phyloP scores from a whole-genome alignment of 2,113 vertebrate species.

The Lasiurus cinereus region DNA sequence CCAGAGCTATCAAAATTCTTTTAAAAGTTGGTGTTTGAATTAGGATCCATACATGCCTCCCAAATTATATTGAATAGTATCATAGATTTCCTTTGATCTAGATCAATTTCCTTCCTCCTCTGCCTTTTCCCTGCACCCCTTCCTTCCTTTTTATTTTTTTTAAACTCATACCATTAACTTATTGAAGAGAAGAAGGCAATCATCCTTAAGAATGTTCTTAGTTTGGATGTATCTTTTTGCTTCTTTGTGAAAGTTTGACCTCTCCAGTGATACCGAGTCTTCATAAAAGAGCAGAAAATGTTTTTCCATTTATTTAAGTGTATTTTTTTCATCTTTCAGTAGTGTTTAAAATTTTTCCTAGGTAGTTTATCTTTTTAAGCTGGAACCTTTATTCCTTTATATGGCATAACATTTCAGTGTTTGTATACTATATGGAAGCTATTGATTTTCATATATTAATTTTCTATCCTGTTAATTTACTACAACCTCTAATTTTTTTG shows the following conservation, averaged over 20 bases:
- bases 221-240: not conserved
- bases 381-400: not conserved
- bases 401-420: not conserved
- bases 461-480: constrained; percentile 8
- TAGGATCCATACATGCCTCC: not conserved
- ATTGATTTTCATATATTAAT: constrained; percentile 11
- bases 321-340: not conserved
- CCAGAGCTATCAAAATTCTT: not conserved
- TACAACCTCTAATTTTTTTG: not conserved
- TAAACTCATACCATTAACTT: not conserved
- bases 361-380: not conserved
- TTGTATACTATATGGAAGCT: not conserved
- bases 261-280: not conserved
- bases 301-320: not conserved
- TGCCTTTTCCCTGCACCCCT: not conserved
- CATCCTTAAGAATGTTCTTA: not conserved
- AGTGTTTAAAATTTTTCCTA: not conserved
- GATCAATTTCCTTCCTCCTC: not conserved
- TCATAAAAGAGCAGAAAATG: not conserved
- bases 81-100: not conserved
- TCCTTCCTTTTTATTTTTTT: rapidly evolving
- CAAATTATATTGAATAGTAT: not conserved
- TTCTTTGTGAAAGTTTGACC: constrained; percentile 14
- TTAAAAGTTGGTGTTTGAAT: not conserved
- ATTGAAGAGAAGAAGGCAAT: not conserved